A percentile compares a stretch with the other conserved stretches of the same genome.
phyloP scores from a whole-genome alignment of 2,113 vertebrate genomes.

The Helogale parvula region DNA sequence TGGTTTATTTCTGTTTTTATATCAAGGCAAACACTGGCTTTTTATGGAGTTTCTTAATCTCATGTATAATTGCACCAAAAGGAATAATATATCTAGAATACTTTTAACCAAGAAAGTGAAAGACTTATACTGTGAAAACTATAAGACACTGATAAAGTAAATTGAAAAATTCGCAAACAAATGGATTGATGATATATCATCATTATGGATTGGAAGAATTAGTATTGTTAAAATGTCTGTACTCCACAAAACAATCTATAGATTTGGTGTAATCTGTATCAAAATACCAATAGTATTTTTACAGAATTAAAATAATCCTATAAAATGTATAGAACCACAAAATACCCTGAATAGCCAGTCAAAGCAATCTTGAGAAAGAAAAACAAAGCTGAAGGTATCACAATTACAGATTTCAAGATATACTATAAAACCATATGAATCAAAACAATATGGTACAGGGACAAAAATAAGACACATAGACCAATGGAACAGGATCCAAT shows the following conservation, averaged over 20 bases:
- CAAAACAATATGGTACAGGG: background rate
- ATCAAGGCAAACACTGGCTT: background rate
- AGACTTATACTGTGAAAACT: background rate
- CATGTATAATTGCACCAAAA: background rate
- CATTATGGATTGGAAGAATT: background rate
- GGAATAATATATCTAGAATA: background rate
- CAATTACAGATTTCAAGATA: background rate
- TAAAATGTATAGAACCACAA: background rate
- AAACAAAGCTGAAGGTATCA: background rate
- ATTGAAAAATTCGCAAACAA: background rate
- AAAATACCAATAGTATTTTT: background rate
- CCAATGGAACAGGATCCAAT: background rate
- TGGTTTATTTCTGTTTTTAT: background rate
- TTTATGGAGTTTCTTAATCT: background rate
- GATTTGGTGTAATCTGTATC: background rate
- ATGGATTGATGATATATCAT: background rate
- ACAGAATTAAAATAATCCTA: background rate
- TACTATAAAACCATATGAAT: background rate
- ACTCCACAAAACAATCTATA: background rate
- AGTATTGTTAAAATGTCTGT: background rate
- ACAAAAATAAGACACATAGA: background rate
- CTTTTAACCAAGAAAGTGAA: background rate
- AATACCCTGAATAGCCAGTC: background rate
- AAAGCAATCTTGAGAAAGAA: background rate
- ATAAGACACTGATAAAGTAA: background rate